phyloP scores from a whole-genome alignment of 2,888 invertebrate genomes.

The Tillus elongatus region DNA sequence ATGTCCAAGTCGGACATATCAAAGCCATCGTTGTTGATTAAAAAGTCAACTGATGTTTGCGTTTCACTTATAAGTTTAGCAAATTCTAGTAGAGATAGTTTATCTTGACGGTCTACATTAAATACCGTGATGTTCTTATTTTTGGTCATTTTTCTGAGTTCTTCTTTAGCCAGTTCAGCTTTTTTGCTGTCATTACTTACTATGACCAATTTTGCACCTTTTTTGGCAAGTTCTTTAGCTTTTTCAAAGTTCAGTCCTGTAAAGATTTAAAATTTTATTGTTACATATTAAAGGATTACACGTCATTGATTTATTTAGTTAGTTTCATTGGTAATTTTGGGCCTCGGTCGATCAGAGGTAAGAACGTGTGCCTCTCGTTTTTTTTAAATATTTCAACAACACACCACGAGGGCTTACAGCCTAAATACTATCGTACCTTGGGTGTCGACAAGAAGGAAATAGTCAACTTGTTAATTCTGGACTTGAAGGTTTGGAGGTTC shows the following conservation, averaged over 20 bases:
- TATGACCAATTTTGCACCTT: slow-evolving; percentile 13
- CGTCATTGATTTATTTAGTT: too few species aligned
- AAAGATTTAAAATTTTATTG: slow-evolving; percentile 7
- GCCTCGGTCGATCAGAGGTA: too few species aligned
- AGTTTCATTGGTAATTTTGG: too few species aligned
- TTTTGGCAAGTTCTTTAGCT: slow-evolving; percentile 12
- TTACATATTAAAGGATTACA: too few species aligned
- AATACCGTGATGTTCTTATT: slow-evolving; percentile 13
- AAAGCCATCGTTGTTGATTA: slow-evolving; percentile 16
- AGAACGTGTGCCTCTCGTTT: too few species aligned
- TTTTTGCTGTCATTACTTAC: slow-evolving; percentile 12
- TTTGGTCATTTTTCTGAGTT: slow-evolving; percentile 13
- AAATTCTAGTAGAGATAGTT: slow-evolving; percentile 12
- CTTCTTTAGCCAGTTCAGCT: slow-evolving; percentile 12
- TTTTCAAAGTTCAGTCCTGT: slow-evolving; percentile 19
- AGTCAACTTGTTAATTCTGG: too few species aligned
- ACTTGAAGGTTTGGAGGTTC: too few species aligned
- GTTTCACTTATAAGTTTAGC: slow-evolving; percentile 12
- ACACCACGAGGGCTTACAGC: too few species aligned
- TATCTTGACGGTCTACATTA: slow-evolving; percentile 9
- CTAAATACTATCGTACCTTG: too few species aligned
- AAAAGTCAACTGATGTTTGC: slow-evolving; percentile 10
- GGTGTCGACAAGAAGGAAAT: too few species aligned
- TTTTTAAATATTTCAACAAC: too few species aligned
- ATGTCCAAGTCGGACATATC: slow-evolving; percentile 15